Base-by-base conservation (phyloP, 2,888 invertebrate species). In the Trissoscelio sp. region DNA sequence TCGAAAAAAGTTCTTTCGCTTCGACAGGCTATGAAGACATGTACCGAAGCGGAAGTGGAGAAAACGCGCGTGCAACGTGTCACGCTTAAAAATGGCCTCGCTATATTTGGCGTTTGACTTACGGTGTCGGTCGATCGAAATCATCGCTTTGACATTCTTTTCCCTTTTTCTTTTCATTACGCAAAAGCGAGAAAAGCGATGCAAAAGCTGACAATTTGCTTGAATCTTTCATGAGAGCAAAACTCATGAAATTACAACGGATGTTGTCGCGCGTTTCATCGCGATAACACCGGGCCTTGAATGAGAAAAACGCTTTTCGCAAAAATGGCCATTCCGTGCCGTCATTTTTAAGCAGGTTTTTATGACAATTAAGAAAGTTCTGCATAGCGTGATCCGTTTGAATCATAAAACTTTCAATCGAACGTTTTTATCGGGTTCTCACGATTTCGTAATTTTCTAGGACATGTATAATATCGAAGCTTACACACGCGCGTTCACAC, bases 1-100 rank as follows among this genome's bases (percentile, higher is more conserved):
- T 1, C 3, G 14, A 60, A 44, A 44, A 53, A 28, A 51, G 11
- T 51, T 55, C 14, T 42, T 14, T 64, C 48, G 44, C 6, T 11
- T 53, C 34, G 18, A 42, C 62, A 62, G 80, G 78, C 77, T 70
- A 64, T 42, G 51, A 64, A 46, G 57, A 62, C 60, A 62, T 75
- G 58, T 73, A 69, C 31, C 64, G 42, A 73, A 66, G 62, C 81
- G 83, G 83, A 83, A 81, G 73, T 72, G 69, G 66, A 69, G 79
- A 79, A 81, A 79, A 75, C 73, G 70, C 73, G 70, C 48, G 48
- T 62, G 48, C 55, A 74, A 83, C 83, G 83, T 81, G 83, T 57
- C 46, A 58, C 20, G 83, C 60, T 60, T 83, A 44, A 83, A 81
- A 79, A 83, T 81, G 55, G 12, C 20, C 14, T 55, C 46, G 22